Conservation (phyloP, 2,113 vertebrate genomes). For the Antechinus flavipes region DNA sequence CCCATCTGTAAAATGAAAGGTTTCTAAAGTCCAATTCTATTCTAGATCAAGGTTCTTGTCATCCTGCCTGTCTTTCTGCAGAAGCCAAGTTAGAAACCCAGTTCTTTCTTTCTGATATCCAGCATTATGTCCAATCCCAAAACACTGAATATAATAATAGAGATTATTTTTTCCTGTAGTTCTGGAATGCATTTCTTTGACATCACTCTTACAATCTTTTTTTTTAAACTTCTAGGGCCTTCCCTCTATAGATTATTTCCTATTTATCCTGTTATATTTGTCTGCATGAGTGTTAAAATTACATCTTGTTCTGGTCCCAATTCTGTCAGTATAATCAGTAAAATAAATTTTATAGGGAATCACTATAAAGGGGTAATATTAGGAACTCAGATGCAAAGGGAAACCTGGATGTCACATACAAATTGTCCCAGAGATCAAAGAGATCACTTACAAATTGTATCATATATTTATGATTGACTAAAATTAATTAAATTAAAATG, state of each 20-base stretch:
- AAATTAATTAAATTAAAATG: too few species aligned
- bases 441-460: background rate
- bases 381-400: background rate
- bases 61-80: background rate
- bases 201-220: background rate
- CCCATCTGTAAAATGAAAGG: background rate
- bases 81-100: background rate
- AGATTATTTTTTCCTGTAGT: background rate
- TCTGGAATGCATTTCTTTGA: background rate
- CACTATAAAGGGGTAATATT: background rate
- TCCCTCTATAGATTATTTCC: background rate
- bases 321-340: background rate
- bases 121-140: background rate
- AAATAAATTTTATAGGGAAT: background rate
- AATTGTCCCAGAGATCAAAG: background rate
- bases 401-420: background rate
- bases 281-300: background rate
- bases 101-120: background rate
- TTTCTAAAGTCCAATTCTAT: background rate
- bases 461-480: background rate
- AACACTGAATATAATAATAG: background rate
- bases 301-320: background rate
- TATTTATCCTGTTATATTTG: background rate
- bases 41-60: background rate
- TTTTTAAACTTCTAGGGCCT: background rate